Evolutionary conservation across 2,113 vertebrate genomes (phyloP).

Genomic region (Synodontis membranacea): DNA sequence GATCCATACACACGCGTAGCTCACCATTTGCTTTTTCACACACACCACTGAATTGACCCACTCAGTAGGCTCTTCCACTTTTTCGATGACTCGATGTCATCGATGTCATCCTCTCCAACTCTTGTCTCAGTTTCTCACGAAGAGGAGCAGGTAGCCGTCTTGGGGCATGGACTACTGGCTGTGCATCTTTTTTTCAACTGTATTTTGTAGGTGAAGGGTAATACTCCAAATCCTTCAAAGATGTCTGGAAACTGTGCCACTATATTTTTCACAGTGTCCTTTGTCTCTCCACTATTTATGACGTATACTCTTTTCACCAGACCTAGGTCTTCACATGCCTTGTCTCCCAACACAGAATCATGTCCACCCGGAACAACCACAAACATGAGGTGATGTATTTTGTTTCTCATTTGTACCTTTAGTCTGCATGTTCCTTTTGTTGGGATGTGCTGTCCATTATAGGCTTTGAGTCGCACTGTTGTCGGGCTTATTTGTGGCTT

Average conservation of each 20-base stretch:
- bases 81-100: conserved; percentile 30
- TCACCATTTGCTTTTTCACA: conserved; percentile 24
- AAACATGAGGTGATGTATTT: conserved; percentile 9
- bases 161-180: conserved; percentile 34
- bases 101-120: conserved; percentile 30
- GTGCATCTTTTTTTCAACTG: conserved; percentile 23
- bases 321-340: conserved; percentile 24
- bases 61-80: conserved; percentile 26
- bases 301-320: conserved; percentile 31
- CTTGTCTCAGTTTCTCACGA: not conserved
- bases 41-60: conserved; percentile 22
- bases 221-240: conserved; percentile 25
- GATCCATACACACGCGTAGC: conserved; percentile 20
- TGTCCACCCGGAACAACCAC: conserved; percentile 38
- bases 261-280: not conserved
- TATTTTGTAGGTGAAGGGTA: conserved; percentile 40
- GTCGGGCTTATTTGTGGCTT: conserved; percentile 18
- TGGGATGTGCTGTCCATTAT: conserved; percentile 21
- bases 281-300: conserved; percentile 9
- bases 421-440: conserved; percentile 32
- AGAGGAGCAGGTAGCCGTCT: conserved; percentile 21
- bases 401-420: not conserved
- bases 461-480: conserved; percentile 14
- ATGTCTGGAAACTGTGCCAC: not conserved
- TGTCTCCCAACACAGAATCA: conserved; percentile 38